These are phyloP conservation scores for Macrotis lagotis DNA, from an alignment of 2,113 vertebrate genomes.

Conservation along the genomic window DNA sequence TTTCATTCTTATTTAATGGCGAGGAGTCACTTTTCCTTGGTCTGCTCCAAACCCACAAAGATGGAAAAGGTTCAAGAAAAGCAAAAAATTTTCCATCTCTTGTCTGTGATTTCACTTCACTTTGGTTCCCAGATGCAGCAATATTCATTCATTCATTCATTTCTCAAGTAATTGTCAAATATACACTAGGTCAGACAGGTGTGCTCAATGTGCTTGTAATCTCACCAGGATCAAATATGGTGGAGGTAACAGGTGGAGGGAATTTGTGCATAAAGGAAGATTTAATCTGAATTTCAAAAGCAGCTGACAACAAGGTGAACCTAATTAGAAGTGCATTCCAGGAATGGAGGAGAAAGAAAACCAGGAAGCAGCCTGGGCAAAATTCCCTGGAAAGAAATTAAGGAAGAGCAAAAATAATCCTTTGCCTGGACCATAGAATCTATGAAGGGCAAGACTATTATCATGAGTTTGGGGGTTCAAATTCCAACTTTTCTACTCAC, in stretches of 20 bases:
- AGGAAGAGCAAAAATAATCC: background rate
- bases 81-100: background rate
- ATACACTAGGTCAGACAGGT: background rate
- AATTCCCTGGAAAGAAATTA: background rate
- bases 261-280: no score
- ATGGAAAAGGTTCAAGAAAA: background rate
- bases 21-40: background rate
- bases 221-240: background rate
- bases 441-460: no score
- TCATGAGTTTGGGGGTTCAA: no score
- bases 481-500: no score
- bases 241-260: background rate
- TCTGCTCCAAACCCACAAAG: background rate
- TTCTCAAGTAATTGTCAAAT: background rate
- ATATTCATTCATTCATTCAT: background rate
- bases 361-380: no score
- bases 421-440: background rate
- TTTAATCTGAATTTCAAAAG: background rate
- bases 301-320: background rate
- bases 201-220: background rate
- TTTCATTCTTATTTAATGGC: background rate
- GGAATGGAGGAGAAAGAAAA: no score
- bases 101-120: background rate
- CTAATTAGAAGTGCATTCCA: background rate
- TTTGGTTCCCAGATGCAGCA: background rate